These are phyloP conservation scores for Aselliscus stoliczkanus DNA, from an alignment of 2,797 vertebrate species.

Conservation along the genomic window DNA sequence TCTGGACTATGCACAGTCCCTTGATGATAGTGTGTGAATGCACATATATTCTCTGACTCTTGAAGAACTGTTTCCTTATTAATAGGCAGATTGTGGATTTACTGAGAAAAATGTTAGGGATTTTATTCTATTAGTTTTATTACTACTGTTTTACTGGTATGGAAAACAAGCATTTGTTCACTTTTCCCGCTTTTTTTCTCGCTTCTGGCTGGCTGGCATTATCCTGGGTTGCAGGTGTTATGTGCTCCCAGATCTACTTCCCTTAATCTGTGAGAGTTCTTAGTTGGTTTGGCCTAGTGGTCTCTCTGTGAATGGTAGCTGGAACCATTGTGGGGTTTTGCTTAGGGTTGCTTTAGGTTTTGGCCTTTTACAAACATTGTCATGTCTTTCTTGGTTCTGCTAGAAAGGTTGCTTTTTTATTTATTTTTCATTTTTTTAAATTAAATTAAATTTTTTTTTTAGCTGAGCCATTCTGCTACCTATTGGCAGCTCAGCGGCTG, in stretches of 20 bases:
- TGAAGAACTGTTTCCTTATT: slow-evolving; percentile 9
- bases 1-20: not conserved
- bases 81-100: slow-evolving; percentile 8
- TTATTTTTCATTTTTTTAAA: too few relatives aligned
- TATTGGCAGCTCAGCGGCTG: too few relatives aligned
- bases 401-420: not conserved
- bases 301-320: not conserved
- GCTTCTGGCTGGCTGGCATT: not conserved
- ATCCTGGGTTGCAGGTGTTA: not conserved
- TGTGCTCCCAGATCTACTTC: not conserved
- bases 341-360: slow-evolving; percentile 46
- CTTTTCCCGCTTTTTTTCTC: not conserved
- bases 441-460: too few relatives aligned
- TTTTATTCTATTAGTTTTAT: slow-evolving; percentile 39
- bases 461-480: too few relatives aligned
- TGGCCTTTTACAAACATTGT: not conserved
- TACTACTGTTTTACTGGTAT: not conserved
- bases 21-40: not conserved
- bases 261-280: not conserved
- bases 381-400: not conserved
- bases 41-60: slow-evolving; percentile 17
- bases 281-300: not conserved
- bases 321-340: slow-evolving; percentile 8
- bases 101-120: slow-evolving; percentile 7
- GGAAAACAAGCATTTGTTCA: not conserved